Percentiles rank a stretch among this genome's conserved stretches.
These are phyloP conservation scores for Chloromyia formosa DNA, from an alignment of 2,888 invertebrate genomes.

Conservation along the genomic window DNA sequence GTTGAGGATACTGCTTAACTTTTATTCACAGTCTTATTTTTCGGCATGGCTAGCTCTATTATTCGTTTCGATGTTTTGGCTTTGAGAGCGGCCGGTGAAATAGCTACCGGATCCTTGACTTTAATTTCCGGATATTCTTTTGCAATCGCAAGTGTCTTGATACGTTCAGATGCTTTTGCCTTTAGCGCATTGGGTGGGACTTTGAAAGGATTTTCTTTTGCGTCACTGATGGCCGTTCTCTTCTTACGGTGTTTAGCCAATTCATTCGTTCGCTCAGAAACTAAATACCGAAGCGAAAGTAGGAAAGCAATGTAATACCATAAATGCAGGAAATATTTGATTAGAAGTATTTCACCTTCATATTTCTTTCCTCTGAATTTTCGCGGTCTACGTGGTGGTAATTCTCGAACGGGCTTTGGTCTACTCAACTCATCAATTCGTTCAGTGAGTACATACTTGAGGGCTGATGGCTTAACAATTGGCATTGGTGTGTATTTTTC, in stretches of 20 bases:
- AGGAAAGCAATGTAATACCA: background rate
- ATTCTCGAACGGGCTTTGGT: conserved; percentile 52
- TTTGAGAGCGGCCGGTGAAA: conserved; percentile 65
- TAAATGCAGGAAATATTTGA: background rate
- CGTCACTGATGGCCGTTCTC: conserved; percentile 59
- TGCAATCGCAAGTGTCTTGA: conserved; percentile 61
- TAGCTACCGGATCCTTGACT: conserved; percentile 62
- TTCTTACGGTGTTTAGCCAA: conserved; percentile 31
- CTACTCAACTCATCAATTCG: conserved; percentile 62
- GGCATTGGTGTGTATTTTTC: background rate
- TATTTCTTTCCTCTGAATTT: conserved; percentile 34
- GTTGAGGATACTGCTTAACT: no score
- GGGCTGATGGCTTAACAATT: conserved; percentile 59
- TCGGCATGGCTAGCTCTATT: conserved; percentile 54
- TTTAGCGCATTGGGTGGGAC: conserved; percentile 62
- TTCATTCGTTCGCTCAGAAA: conserved; percentile 23
- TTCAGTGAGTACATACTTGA: conserved; percentile 61
- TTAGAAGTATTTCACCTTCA: conserved; percentile 14
- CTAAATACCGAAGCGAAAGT: no score
- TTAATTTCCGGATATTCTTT: conserved; percentile 51
- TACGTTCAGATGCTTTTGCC: conserved; percentile 60
- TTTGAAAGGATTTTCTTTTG: conserved; percentile 65
- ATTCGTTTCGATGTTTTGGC: conserved; percentile 66
- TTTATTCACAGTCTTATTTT: no score
- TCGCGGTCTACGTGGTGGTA: conserved; percentile 10